These are phyloP conservation scores for Sylvicola cinctus DNA, from an alignment of 2,888 invertebrate species.

Conservation along the genomic window DNA sequence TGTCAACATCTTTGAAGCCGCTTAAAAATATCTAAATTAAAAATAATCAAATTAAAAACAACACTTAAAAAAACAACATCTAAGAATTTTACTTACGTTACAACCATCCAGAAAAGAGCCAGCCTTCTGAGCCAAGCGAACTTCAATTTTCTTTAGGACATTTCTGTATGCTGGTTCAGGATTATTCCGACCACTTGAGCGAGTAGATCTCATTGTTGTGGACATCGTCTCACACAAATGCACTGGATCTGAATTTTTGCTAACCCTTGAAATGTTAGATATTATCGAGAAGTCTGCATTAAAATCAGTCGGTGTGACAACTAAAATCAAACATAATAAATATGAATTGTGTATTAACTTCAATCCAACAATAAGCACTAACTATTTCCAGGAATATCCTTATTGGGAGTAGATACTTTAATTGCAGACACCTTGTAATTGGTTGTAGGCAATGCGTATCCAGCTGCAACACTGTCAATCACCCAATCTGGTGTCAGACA, in stretches of 20 bases:
- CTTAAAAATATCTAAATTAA: conserved; percentile 37
- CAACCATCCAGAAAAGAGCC: conserved; percentile 79
- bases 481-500: conserved; percentile 66
- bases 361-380: no score
- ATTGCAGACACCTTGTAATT: conserved; percentile 35
- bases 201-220: no score
- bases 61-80: no score
- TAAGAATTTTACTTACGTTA: conserved; percentile 54
- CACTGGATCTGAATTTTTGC: no score
- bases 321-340: no score
- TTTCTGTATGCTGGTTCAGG: conserved; percentile 9
- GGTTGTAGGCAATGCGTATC: conserved; percentile 42
- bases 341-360: no score
- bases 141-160: conserved; percentile 29
- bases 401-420: conserved; percentile 51
- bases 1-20: conserved; percentile 38
- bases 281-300: no score
- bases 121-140: conserved; percentile 44
- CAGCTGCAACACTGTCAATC: conserved; percentile 48
- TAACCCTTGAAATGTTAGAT: no score
- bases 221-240: no score
- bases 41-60: no score
- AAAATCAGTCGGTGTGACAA: no score
- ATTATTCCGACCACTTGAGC: conserved; percentile 4
- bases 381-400: conserved; percentile 14